phyloP scores from a whole-genome alignment of 2,888 invertebrate genomes.

The Molanna angustata region DNA sequence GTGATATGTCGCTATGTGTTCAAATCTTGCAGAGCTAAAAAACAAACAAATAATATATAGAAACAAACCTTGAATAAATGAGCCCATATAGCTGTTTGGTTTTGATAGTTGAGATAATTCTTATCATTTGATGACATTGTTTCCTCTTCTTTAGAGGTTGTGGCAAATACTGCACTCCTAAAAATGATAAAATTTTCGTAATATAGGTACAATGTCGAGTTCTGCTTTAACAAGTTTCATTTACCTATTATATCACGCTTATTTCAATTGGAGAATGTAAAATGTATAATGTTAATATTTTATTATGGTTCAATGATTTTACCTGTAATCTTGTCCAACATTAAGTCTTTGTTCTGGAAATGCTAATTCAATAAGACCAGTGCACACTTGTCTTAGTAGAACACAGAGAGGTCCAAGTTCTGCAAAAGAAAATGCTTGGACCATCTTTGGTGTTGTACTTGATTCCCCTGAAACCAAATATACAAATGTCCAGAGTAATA shows the following conservation, averaged over 20 bases:
- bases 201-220: no score
- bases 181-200: conserved; percentile 8
- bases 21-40: no score
- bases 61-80: conserved; percentile 79
- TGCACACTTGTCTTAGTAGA: conserved; percentile 73
- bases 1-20: no score
- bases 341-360: conserved; percentile 74
- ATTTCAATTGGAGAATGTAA: no score
- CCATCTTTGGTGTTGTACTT: conserved; percentile 35
- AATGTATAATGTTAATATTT: no score
- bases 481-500: no score
- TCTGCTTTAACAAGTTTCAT: no score
- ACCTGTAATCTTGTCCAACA: conserved; percentile 60
- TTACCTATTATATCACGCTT: no score
- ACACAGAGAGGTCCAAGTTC: conserved; percentile 72
- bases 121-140: background rate
- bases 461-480: conserved; percentile 26
- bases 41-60: no score
- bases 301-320: no score
- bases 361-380: conserved; percentile 82
- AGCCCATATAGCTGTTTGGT: conserved; percentile 68
- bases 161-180: conserved; percentile 32
- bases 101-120: conserved; percentile 35
- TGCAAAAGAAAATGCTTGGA: conserved; percentile 66
- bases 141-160: conserved; percentile 24